These are phyloP conservation scores for Schmidtea mediterranea DNA, from an alignment of 1,140 invertebrate genomes.

Conservation along the genomic window DNA sequence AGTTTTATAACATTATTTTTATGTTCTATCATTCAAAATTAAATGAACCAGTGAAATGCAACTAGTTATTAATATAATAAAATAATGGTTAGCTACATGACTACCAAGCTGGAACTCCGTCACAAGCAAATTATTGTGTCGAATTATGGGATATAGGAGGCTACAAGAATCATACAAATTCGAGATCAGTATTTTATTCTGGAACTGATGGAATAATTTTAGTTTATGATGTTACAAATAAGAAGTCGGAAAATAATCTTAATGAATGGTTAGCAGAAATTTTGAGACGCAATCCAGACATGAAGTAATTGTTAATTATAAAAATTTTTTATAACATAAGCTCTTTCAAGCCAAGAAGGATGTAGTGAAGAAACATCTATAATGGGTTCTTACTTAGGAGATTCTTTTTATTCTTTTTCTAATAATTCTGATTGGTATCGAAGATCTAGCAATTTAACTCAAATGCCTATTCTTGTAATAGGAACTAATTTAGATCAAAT, in stretches of 20 bases:
- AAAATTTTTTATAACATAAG: not conserved
- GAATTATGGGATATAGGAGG: conserved; percentile 88
- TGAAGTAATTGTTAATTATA: not conserved
- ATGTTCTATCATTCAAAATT: no score
- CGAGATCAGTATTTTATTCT: conserved; percentile 65
- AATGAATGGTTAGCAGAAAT: conserved; percentile 64
- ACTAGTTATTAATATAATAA: conserved; percentile 7
- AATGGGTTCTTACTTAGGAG: not conserved
- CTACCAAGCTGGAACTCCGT: conserved; percentile 63
- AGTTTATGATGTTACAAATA: conserved; percentile 77
- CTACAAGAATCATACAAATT: conserved; percentile 61
- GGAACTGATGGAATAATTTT: conserved; percentile 68
- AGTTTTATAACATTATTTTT: no score
- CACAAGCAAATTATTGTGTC: conserved; percentile 62
- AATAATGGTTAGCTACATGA: conserved; percentile 41
- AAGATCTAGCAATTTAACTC: not conserved
- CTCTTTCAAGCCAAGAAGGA: not conserved
- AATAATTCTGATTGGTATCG: not conserved
- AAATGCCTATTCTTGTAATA: not conserved
- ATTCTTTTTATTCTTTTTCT: not conserved
- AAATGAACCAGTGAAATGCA: no score
- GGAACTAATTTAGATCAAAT: conserved; percentile 1
- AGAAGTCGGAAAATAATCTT: conserved; percentile 73
- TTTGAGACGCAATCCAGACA: not conserved
- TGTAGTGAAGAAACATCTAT: not conserved